Percentiles rank a stretch among this genome's conserved stretches.
Evolutionary conservation across 2,113 vertebrate genomes (phyloP).

Genomic region (Heterocephalus glaber): DNA sequence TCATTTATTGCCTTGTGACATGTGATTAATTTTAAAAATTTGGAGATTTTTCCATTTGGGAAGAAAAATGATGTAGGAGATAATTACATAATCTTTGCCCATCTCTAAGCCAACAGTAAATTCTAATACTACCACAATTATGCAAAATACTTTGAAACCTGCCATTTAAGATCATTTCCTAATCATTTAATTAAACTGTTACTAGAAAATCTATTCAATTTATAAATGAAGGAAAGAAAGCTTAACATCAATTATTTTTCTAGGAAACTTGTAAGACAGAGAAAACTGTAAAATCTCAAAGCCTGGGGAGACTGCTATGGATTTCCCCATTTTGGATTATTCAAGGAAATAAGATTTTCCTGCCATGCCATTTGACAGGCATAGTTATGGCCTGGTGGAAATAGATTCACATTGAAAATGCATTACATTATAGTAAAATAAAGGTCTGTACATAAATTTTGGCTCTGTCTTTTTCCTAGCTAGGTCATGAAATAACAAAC

Average conservation of each 20-base stretch:
- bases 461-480: background rate
- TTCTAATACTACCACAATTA: background rate
- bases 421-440: constrained; percentile 27
- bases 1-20: background rate
- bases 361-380: background rate
- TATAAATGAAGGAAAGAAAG: constrained; percentile 31
- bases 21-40: constrained; percentile 13
- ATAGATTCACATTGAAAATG: background rate
- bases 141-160: constrained; percentile 36
- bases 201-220: constrained; percentile 27
- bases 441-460: background rate
- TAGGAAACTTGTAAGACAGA: background rate
- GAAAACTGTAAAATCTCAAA: background rate
- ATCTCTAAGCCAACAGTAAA: background rate
- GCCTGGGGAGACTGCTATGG: background rate
- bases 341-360: background rate
- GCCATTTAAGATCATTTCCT: constrained; percentile 42
- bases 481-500: background rate
- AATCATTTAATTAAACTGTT: constrained; percentile 45
- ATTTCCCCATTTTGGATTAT: background rate
- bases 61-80: background rate
- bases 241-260: constrained; percentile 35
- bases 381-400: background rate
- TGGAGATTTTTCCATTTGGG: constrained; percentile 8
- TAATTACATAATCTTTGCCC: background rate